A percentile compares a stretch with the other conserved stretches of the same genome.
Conservation (phyloP, 1,140 invertebrate species). For the Hyles vespertilio region DNA sequence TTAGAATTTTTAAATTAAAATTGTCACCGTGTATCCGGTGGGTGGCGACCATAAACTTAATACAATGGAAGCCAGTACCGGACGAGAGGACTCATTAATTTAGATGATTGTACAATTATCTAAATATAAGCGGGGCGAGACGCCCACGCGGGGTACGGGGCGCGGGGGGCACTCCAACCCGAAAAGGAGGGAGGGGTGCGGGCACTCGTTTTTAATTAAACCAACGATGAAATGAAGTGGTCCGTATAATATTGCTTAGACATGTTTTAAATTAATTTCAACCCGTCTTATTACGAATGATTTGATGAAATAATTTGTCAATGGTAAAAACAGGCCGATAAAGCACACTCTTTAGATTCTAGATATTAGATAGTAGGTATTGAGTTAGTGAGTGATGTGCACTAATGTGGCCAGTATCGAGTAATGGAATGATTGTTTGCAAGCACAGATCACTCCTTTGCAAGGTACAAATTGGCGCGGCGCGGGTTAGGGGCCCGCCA, state of each 20-base stretch:
- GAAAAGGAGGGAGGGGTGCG: constrained; percentile 63
- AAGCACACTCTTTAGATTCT: too few species aligned
- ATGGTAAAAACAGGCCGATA: background rate
- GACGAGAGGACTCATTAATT: constrained; percentile 73
- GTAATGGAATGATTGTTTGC: background rate
- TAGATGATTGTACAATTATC: constrained; percentile 76
- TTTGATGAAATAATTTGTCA: constrained; percentile 26
- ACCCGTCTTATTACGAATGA: constrained; percentile 46
- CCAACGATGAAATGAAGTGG: constrained; percentile 73
- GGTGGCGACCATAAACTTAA: constrained; percentile 50
- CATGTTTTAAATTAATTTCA: constrained; percentile 70
- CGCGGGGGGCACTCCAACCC: constrained; percentile 63
- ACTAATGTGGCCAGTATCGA: too few species aligned
- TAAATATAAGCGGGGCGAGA: constrained; percentile 74
- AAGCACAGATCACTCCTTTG: too few species aligned
- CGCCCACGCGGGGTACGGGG: constrained; percentile 60
- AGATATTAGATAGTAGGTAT: too few species aligned
- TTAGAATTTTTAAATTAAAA: constrained; percentile 50
- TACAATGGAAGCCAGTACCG: constrained; percentile 66
- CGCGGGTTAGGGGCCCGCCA: constrained; percentile 21
- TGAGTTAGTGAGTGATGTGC: too few species aligned
- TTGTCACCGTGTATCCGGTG: constrained; percentile 52
- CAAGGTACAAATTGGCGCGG: constrained; percentile 18
- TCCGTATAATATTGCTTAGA: constrained; percentile 74
- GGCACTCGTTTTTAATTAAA: constrained; percentile 76